Evolutionary conservation across 1,140 invertebrate genomes (phyloP).

Genomic region (Xylocopa sonorina): DNA sequence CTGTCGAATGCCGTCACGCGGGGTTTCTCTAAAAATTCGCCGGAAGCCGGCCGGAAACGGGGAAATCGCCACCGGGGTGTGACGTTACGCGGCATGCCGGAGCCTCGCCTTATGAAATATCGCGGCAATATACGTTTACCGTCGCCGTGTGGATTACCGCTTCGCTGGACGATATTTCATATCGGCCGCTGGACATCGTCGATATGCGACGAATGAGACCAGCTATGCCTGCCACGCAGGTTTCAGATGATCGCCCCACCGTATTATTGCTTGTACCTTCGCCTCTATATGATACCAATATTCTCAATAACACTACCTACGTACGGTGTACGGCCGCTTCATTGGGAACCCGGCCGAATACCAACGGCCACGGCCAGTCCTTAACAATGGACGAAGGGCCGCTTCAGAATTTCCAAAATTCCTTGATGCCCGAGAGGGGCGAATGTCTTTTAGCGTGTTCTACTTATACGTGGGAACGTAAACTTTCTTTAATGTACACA

Average conservation of each 20-base stretch:
- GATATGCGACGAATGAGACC: conserved; percentile 81
- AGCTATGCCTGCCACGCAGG: conserved; percentile 74
- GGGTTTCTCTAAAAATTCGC: conserved; percentile 52
- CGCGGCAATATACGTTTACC: conserved; percentile 78
- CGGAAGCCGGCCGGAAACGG: conserved; percentile 57
- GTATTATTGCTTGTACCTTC: conserved; percentile 77
- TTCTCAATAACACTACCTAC: conserved; percentile 68
- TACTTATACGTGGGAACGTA: background rate
- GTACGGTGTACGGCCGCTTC: conserved; percentile 19
- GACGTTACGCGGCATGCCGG: conserved; percentile 76
- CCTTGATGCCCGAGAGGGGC: background rate
- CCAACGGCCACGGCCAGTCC: conserved; percentile 6
- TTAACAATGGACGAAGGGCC: conserved; percentile 13
- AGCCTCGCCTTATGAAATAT: conserved; percentile 77
- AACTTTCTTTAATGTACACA: no score
- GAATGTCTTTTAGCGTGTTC: background rate
- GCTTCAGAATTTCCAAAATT: conserved; percentile 36
- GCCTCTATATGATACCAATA: conserved; percentile 73
- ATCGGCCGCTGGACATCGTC: conserved; percentile 78
- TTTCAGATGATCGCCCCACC: conserved; percentile 73
- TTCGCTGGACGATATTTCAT: conserved; percentile 78
- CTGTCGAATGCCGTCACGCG: conserved; percentile 15
- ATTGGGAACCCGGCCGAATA: conserved; percentile 14
- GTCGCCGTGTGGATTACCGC: conserved; percentile 79
- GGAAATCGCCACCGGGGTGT: conserved; percentile 59